These are phyloP conservation scores for Upupa epops DNA, from an alignment of 2,113 vertebrate species.

Conservation along the genomic window DNA sequence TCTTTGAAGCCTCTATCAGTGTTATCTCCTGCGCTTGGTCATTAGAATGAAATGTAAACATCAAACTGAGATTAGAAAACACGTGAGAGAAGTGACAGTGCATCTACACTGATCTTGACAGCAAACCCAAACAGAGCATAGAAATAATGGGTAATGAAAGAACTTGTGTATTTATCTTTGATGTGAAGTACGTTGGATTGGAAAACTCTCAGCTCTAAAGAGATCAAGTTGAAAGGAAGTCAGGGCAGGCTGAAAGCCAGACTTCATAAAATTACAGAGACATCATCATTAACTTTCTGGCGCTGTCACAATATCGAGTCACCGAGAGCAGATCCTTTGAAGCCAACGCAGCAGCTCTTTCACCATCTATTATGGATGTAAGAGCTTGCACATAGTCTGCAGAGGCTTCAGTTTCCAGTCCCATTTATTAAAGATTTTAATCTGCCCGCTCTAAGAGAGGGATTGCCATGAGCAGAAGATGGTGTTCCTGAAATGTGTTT, in stretches of 20 bases:
- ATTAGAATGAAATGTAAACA: constrained; percentile 21
- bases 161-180: neutral
- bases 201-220: neutral
- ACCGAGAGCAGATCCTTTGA: constrained; percentile 31
- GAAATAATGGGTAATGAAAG: constrained; percentile 25
- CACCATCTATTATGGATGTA: neutral
- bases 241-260: constrained; percentile 16
- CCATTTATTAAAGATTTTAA: constrained; percentile 2
- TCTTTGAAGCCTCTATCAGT: constrained; percentile 1
- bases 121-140: constrained; percentile 23
- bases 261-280: constrained; percentile 19
- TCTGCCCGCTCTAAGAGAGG: neutral
- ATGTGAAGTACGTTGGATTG: neutral
- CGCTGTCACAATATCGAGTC: constrained; percentile 11
- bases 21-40: neutral
- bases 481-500: neutral
- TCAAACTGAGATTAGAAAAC: neutral
- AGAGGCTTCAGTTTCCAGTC: neutral
- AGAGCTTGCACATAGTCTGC: neutral
- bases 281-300: constrained; percentile 11
- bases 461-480: neutral
- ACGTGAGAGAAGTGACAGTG: constrained; percentile 3
- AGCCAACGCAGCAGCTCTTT: neutral
- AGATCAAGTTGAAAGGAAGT: constrained; percentile 26
- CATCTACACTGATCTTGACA: constrained; percentile 3